Base-by-base conservation (phyloP, 2,888 invertebrate genomes). In the Barypeithes pellucidus region DNA sequence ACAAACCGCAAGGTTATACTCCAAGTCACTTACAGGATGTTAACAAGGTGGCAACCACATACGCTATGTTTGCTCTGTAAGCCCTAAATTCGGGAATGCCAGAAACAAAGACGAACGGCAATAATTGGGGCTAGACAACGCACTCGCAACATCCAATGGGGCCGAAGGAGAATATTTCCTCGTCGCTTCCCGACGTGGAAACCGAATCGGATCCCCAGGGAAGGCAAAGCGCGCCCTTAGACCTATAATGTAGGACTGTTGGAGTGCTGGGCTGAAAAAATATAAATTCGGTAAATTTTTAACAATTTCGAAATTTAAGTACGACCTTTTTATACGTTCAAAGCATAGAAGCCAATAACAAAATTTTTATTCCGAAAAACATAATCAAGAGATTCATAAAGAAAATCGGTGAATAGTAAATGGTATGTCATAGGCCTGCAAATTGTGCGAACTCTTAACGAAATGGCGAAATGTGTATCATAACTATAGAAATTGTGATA, bases 91-190 rank as follows among this genome's bases (percentile, higher is more conserved):
- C 33, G 54, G 33, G 33, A 57, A 33, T 57, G 24, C 8, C 54
- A 57, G 54, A 33, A 57, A 57, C 54, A 57, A 29, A 57, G 33
- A 9, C 54, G 33, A 16, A 9, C 14, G 54, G 33, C 16, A 33
- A 33, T 33, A 57, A 57, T 33, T 57, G 33, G 22, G 54, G 33
- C 54, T 57, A 57, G 54, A 57, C 54, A 57, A 57, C 54, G 54
- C 54, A 57, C 54, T 57, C 54, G 54, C 54, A 57, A 57, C 54
- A 57, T 57, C 18, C 36, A 57, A 33, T 57, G 33, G 33, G 54
- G 33, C 54, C 18, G 54, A 57, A 57, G 54, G 18, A 57, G 33
- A 16, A 57, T n/a, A 33, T 57, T 33, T 24, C 24, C 18, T 33
- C 29, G 18, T 33, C 33, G 54, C 54, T n/a, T 29, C 29, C 36